phyloP scores from a whole-genome alignment of 2,888 invertebrate genomes.

The Diplazon laetatorius region DNA sequence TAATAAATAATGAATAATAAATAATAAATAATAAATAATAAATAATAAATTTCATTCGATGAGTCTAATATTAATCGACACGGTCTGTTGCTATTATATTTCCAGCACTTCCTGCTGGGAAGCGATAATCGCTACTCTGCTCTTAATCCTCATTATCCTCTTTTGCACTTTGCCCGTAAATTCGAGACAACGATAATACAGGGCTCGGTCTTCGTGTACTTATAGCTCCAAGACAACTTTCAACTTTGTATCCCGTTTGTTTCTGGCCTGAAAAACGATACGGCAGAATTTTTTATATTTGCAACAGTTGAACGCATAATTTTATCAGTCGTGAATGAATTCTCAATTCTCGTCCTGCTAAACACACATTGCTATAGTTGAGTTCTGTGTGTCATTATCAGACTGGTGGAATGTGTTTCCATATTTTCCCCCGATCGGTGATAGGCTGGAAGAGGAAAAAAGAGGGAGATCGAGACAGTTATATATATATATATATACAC shows the following conservation, averaged over 20 bases:
- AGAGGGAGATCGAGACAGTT: slow-evolving; percentile 57
- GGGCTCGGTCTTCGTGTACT: neutral
- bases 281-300: too few relatives aligned
- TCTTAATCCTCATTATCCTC: slow-evolving; percentile 48
- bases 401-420: slow-evolving; percentile 20
- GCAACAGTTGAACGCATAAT: too few relatives aligned
- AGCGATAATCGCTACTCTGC: slow-evolving; percentile 35
- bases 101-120: slow-evolving; percentile 29
- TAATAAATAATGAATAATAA: too few relatives aligned
- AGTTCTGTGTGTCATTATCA: slow-evolving; percentile 13
- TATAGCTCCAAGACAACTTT: neutral
- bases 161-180: slow-evolving; percentile 16
- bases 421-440: slow-evolving; percentile 57
- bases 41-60: too few relatives aligned
- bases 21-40: too few relatives aligned
- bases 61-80: slow-evolving; percentile 19
- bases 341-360: too few relatives aligned
- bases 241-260: slow-evolving; percentile 1
- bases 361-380: slow-evolving; percentile 12
- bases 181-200: slow-evolving; percentile 11
- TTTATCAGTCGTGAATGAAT: too few relatives aligned
- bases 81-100: slow-evolving; percentile 40
- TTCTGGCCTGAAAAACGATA: slow-evolving; percentile 6
- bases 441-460: slow-evolving; percentile 63
- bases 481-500: neutral